Percentiles rank a stretch among this genome's conserved stretches.
Evolutionary conservation across 1,140 invertebrate genomes (phyloP).

Genomic region (Meloidogyne floridensis): DNA sequence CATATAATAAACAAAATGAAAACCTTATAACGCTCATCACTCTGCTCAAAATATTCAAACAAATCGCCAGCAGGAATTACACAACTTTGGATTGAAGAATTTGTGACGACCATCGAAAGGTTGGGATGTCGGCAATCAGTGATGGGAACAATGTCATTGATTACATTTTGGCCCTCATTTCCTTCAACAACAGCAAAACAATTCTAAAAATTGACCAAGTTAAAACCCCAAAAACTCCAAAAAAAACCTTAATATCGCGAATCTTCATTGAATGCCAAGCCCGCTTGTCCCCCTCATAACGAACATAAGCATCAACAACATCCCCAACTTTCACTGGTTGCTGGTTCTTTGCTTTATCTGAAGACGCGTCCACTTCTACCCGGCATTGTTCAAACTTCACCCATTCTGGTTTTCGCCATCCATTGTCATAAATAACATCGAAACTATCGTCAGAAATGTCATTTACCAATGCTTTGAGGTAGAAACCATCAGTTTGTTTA

Average conservation of each 20-base stretch:
- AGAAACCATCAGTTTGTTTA: slow-evolving; percentile 34
- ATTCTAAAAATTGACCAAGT: slow-evolving; percentile 26
- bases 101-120: background rate
- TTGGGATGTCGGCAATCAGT: slow-evolving; percentile 23
- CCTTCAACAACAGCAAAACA: slow-evolving; percentile 47
- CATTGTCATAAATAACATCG: slow-evolving; percentile 30
- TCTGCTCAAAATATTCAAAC: slow-evolving; percentile 35
- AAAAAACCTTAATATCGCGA: slow-evolving; percentile 31
- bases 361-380: slow-evolving; percentile 20
- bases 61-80: slow-evolving; percentile 35
- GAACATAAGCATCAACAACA: slow-evolving; percentile 32
- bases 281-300: slow-evolving; percentile 1
- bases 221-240: background rate
- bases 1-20: background rate
- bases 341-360: background rate
- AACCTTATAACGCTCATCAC: slow-evolving; percentile 24
- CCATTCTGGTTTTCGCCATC: slow-evolving; percentile 30
- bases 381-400: slow-evolving; percentile 28
- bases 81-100: slow-evolving; percentile 20
- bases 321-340: slow-evolving; percentile 33
- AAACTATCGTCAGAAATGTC: slow-evolving; percentile 23
- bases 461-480: slow-evolving; percentile 32
- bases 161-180: slow-evolving; percentile 28
- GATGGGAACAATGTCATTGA: slow-evolving; percentile 31
- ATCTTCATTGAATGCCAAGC: slow-evolving; percentile 33